Base-by-base conservation (phyloP, 2,888 invertebrate species). In the Poecilobothrus nobilitatus region DNA sequence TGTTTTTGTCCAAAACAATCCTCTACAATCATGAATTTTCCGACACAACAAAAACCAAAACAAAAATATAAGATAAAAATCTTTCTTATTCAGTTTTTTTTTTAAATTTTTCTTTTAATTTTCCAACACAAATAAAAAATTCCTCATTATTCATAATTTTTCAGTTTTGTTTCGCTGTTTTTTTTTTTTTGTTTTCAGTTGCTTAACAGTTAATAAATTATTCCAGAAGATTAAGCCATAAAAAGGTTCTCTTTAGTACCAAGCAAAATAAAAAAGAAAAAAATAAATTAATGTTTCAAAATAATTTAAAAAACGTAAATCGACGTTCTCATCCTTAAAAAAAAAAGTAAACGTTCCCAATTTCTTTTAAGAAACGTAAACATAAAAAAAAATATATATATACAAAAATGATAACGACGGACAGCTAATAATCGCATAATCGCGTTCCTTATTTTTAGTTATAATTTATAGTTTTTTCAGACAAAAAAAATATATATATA, bases 61-160 rank as follows among this genome's bases (percentile, higher is more conserved):
- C 44, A 53, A 37, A 37, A 37, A 4, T 53, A 18, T 53, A n/a
- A 53, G 53, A 53, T 18, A 53, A 53, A 53, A 53, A 18, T 53
- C 53, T 53, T 41, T 27, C 27, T 27, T 27, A 37, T 12, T 37
- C 53, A 53, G 7, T 53, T 53, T 53, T 18, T 53, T 6, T 18
- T 6, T 6, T 15, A 53, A 18, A 53, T 53, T 53, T n/a, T 53
- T 6, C 53, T 53, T 18, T 53, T 18, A 53, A 53, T 53, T 53
- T n/a, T 6, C 53, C 15, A 15, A 41, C 2, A 41, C 2, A 41
- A 41, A 41, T 15, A 53, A 18, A 53, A 18, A 12, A 12, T 53
- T 53, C n/a, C 53, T 53, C 53, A 53, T 53, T 53, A 53, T 53
- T 53, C 53, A 53, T 53, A 53, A 53, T 53, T 53, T 53, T 53